phyloP scores from a whole-genome alignment of 2,113 vertebrate genomes.

The Brevimyrus niger region DNA sequence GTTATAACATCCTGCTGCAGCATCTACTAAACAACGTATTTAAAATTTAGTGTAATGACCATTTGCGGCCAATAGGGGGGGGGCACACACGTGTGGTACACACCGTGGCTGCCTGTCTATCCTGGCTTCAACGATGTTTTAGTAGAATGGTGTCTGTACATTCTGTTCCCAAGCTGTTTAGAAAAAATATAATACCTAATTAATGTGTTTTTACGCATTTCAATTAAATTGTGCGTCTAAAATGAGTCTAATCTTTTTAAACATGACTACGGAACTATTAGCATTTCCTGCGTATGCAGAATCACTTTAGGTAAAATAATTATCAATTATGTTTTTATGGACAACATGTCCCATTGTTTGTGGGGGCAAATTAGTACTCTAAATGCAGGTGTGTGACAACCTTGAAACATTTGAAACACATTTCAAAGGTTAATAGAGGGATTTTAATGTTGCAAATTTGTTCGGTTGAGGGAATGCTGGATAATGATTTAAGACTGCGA shows the following conservation, averaged over 20 bases:
- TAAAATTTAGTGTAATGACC: neutral
- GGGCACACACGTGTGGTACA: neutral
- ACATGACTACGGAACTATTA: neutral
- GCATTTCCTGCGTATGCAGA: neutral
- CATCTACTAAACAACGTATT: neutral
- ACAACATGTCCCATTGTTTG: neutral
- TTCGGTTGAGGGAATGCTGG: neutral
- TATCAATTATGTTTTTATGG: neutral
- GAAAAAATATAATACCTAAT: neutral
- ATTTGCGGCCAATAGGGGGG: neutral
- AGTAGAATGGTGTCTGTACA: neutral
- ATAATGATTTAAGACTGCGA: neutral
- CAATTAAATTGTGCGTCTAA: neutral
- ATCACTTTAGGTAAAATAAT: neutral
- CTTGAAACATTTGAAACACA: neutral
- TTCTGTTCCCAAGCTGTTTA: neutral
- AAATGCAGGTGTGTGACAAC: neutral
- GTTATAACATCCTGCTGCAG: neutral
- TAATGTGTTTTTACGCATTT: neutral
- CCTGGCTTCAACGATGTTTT: neutral
- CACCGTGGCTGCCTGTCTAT: neutral
- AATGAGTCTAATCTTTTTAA: neutral
- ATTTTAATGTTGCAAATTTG: neutral
- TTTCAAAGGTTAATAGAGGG: neutral
- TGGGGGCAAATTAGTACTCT: neutral